Conservation (phyloP, 2,888 invertebrate genomes). For the Leucoma salicis region DNA sequence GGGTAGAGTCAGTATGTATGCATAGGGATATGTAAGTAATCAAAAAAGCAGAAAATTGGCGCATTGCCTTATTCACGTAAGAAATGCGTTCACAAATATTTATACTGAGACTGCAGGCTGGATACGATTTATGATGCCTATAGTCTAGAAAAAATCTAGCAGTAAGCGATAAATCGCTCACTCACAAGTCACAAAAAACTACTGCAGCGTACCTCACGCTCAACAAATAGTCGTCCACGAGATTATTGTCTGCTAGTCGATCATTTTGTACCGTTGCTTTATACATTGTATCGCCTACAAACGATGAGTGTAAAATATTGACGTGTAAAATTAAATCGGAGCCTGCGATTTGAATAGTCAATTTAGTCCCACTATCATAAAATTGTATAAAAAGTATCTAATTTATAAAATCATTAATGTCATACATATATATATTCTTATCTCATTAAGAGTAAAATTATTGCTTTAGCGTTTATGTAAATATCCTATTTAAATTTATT, state of each 20-base stretch:
- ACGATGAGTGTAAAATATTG: slow-evolving; percentile 40
- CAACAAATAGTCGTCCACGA: slow-evolving; percentile 49
- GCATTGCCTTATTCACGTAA: slow-evolving; percentile 22
- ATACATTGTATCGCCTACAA: slow-evolving; percentile 50
- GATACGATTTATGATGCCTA: slow-evolving; percentile 48
- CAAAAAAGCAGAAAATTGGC: too few relatives aligned
- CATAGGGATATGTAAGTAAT: too few relatives aligned
- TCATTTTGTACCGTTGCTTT: slow-evolving; percentile 51
- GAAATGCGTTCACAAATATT: slow-evolving; percentile 32
- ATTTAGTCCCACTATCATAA: too few relatives aligned
- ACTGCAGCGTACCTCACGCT: slow-evolving; percentile 45
- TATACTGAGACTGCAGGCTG: slow-evolving; percentile 38
- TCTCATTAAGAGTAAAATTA: too few relatives aligned
- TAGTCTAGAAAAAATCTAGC: slow-evolving; percentile 48
- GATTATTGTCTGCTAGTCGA: slow-evolving; percentile 43
- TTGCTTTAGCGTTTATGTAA: too few relatives aligned
- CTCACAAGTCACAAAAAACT: slow-evolving; percentile 47
- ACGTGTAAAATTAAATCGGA: slow-evolving; percentile 40
- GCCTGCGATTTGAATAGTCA: too few relatives aligned
- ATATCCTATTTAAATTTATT: too few relatives aligned
- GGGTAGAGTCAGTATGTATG: too few relatives aligned
- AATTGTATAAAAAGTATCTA: too few relatives aligned
- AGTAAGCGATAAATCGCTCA: slow-evolving; percentile 60
- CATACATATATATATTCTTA: too few relatives aligned
- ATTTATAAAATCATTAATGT: too few relatives aligned